Evolutionary conservation across 2,113 vertebrate genomes (phyloP).

Genomic region (Sebastes schlegelii): DNA sequence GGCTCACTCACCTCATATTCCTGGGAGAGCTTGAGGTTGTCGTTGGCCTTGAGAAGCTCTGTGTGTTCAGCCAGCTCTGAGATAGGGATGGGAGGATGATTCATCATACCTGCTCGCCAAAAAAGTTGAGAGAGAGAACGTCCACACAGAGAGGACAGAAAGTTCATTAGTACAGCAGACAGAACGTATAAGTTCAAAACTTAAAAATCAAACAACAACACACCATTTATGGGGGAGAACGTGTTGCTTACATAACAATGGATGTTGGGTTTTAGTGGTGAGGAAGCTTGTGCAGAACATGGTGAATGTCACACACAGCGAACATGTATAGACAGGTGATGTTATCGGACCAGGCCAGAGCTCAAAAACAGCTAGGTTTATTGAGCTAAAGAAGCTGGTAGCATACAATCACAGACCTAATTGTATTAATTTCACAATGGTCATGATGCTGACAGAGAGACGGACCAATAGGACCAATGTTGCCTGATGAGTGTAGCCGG

Average conservation of each 20-base stretch:
- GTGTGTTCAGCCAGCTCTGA: conserved; percentile 96
- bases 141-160: conserved; percentile 30
- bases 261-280: conserved; percentile 67
- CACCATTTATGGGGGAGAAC: not conserved
- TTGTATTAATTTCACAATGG: not conserved
- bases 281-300: conserved; percentile 68
- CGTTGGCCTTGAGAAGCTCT: conserved; percentile 96
- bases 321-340: conserved; percentile 37
- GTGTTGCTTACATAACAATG: conserved; percentile 47
- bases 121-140: conserved; percentile 34
- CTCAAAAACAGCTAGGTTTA: conserved; percentile 54
- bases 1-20: conserved; percentile 93
- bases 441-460: not conserved
- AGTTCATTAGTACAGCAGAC: conserved; percentile 24
- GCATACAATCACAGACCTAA: conserved; percentile 23
- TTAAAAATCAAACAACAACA: conserved; percentile 1
- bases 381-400: not conserved
- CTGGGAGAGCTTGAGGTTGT: conserved; percentile 98
- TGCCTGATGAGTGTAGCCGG: conserved; percentile 31
- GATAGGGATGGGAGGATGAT: conserved; percentile 96
- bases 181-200: not conserved
- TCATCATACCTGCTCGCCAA: conserved; percentile 92
- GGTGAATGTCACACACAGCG: conserved; percentile 49
- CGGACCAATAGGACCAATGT: conserved; percentile 9
- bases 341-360: conserved; percentile 79